Base-by-base conservation (phyloP, 2,113 vertebrate genomes). In the Plecturocebus donacophilus region DNA sequence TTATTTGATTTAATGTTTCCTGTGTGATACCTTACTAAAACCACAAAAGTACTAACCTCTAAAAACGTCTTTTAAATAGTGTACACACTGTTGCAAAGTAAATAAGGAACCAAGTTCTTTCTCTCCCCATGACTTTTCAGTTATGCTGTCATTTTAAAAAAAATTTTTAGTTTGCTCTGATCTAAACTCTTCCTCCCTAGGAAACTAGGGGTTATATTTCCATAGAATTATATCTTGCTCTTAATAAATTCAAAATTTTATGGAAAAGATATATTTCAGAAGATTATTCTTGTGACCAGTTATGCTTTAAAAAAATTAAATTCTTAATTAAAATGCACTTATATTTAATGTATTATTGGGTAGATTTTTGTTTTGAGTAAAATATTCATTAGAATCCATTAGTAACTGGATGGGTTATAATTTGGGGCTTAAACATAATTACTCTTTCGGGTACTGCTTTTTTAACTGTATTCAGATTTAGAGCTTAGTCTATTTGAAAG, bases 391-490 rank as follows among this genome's bases (percentile, higher is more conserved):
- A 93, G 70, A 85, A 73, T 83, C 89, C 86, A 75, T 86, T 93
- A 97, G 42, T 88, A 92, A 94, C 32, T 96, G 14, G 64, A 54
- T 82, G n/a, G 95, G 80, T 96, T 97, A 2, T 94, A 97, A 96
- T 96, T 94, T 97, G 96, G 66, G 86, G 11, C 90, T 93, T 97
- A 98, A 98, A 98, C 98, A 97, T 84, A 98, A 97, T 97, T 97
- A 40, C 81, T 98, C 68, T 0, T 98, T 96, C 79, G 93, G 87
- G 80, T 97, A 94, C 52, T 97, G 1, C 56, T 91, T 98, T 98
- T 94, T 94, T 91, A 95, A 91, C 97, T 66, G 66, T 97, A 81
- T 81, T 95, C 35, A 95, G 61, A 87, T 68, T 73, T 70, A 93
- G 58, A 79, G 61, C n/a, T 81, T 91, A 92, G 38, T 92, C 23